These are phyloP conservation scores for Coturnix japonica DNA, from an alignment of 2,113 vertebrate genomes.

Conservation along the genomic window DNA sequence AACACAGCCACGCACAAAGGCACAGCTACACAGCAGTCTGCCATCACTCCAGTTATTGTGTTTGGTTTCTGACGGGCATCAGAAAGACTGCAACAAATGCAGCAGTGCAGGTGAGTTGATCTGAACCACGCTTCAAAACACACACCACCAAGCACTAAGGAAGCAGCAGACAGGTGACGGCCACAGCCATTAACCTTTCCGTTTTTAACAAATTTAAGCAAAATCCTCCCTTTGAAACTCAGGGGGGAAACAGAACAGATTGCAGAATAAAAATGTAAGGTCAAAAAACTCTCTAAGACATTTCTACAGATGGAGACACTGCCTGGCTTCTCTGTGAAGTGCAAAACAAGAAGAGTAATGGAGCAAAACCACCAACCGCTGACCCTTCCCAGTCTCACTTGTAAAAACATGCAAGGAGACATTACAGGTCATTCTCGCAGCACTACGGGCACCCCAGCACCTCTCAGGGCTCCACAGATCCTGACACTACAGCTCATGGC, in stretches of 20 bases:
- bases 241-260: not conserved
- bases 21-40: not conserved
- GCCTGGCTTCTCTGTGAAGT: not conserved
- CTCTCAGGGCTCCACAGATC: not conserved
- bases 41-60: not conserved
- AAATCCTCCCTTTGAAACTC: not conserved
- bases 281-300: not conserved
- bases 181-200: not conserved
- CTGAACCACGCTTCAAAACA: not conserved
- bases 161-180: constrained; percentile 20
- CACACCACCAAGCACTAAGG: not conserved
- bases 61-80: not conserved
- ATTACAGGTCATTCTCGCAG: not conserved
- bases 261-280: not conserved
- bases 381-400: not conserved
- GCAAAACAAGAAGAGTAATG: not conserved
- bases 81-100: not conserved
- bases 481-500: not conserved
- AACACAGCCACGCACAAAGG: not conserved
- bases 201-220: not conserved
- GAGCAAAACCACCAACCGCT: not conserved
- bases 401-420: not conserved
- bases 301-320: not conserved
- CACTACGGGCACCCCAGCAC: not conserved
- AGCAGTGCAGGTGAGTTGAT: not conserved